Base-by-base conservation (phyloP, 2,113 vertebrate genomes). In the Nipponia nippon region DNA sequence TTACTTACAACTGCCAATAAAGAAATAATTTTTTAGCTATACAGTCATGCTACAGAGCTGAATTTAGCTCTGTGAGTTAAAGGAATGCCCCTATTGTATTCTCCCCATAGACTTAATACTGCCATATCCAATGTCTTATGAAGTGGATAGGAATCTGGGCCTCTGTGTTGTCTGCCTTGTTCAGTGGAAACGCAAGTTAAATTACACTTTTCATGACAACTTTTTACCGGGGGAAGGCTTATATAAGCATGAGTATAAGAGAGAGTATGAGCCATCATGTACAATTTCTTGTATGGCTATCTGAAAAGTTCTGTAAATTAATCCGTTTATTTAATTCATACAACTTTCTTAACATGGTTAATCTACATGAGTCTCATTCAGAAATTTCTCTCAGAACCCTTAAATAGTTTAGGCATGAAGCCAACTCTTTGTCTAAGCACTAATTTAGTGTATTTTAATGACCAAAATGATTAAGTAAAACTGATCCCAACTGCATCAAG, bases 121-220 rank as follows among this genome's bases (percentile, higher is more conserved):
- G 49, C n/a, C 47, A 55, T 19, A 52, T 36, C 7, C 4, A 75
- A 11, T 67, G 94, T 89, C 49, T 91, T 69, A 88, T 42, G 17
- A 79, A 95, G 26, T 88, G 72, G 46, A 61, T 83, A 91, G 78
- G 77, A 97, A 94, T 89, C 56, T 77, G 66, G 38, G 44, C 20
- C 95, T 95, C 71, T 67, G 66, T 90, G 40, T 13, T 22, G 22
- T 89, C 52, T 82, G 38, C 17, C 32, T 89, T 42, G 65, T 55
- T 93, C 87, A 95, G 70, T 75, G 92, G 63, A 96, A 96, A 85
- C 86, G 30, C 44, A 78, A 95, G 93, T 96, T 90, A 93, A 91
- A 89, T 83, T 36, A 32, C 44, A 93, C 50, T 52, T 91, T 85
- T 96, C 50, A 42, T 76, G 9, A 30, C 56, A 96, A 65, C 73